Evolutionary conservation across 2,113 vertebrate species (phyloP), one percentile per base, ranked within the genome.

Genomic region (Lycocorax pyrrhopterus): DNA sequence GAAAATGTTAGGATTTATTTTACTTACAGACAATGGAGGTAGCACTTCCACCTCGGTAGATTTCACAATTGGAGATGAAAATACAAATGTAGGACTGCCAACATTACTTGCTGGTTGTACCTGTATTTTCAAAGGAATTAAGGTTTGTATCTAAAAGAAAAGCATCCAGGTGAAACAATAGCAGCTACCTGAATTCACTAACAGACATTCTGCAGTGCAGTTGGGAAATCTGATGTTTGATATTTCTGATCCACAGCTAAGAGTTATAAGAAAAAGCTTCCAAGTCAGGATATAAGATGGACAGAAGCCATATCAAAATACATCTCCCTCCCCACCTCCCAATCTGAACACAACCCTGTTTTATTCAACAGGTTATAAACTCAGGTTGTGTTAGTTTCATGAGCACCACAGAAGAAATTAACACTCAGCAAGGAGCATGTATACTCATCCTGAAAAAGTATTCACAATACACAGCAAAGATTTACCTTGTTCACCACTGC

Each of bases 21-120:
- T 96, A 99, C 99, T 98, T 98, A 99, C 99, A 96, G 99, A 98
- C 44, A 98, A 97, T 1, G 99, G 98, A 96, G 98, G 98, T 93
- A 98, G 98, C 67, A 98, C 98, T 96, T 98, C 98, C 77, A 98
- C 97, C 98, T 99, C 98, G 68, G 99, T 99, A 84, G 99, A 99
- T 96, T 99, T 99, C 96, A 99, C 98, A 96, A 99, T 99, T 47
- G 99, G 99, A 96, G 99, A 99, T 94, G 99, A 99, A 97, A 99
- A 99, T 76, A 98, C 99, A 95, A 99, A 99, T 18, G 98, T 96
- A 52, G 98, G 97, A 95, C 97, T 98, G 73, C 97, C 97, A 90
- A 91, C 66, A 77, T 55, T 97, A 92, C 95, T 97, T n/a, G 90
- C 79, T 96, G 96, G 91, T 88, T 97, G 97, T 92, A 98, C 94